Percentiles rank a stretch among this genome's conserved stretches.
Conservation (phyloP, 2,888 invertebrate genomes). For the Orchestes rusci region DNA sequence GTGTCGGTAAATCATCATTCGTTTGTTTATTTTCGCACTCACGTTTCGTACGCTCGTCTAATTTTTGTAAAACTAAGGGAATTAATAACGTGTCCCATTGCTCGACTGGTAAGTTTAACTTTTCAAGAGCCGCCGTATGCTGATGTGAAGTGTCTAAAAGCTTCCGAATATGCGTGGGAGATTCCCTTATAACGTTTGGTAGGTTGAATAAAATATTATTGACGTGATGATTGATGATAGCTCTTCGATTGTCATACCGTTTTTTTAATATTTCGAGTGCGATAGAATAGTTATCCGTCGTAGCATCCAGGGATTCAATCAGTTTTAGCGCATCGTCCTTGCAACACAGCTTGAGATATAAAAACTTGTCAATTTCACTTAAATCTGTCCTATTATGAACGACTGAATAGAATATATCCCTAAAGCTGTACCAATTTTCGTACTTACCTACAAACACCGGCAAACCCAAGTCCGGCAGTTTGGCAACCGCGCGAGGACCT, state of each 20-base stretch:
- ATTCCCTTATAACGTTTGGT: constrained; percentile 11
- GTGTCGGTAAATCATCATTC: constrained; percentile 8
- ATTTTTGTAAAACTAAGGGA: constrained; percentile 15
- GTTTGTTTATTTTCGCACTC: constrained; percentile 17
- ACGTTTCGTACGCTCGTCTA: constrained; percentile 16
- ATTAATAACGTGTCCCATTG: no score
- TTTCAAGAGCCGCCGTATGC: constrained; percentile 17
- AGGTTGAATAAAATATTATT: constrained; percentile 18
- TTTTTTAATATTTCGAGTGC: constrained; percentile 16
- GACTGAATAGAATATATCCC: not conserved
- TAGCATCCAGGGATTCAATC: constrained; percentile 4
- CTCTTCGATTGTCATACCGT: constrained; percentile 14
- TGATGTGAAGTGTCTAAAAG: constrained; percentile 16
- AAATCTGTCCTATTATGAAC: constrained; percentile 3
- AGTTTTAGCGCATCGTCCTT: constrained; percentile 8
- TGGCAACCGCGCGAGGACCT: no score
- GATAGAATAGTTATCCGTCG: constrained; percentile 3
- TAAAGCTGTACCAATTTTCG: no score
- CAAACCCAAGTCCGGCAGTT: constrained; percentile 9
- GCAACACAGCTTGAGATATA: constrained; percentile 11
- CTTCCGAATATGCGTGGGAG: constrained; percentile 13
- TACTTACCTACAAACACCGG: constrained; percentile 6
- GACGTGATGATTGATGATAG: constrained; percentile 15
- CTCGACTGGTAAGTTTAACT: constrained; percentile 17
- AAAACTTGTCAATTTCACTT: constrained; percentile 5